Conservation (phyloP, 2,888 invertebrate genomes). For the Lydus trimaculatus region DNA sequence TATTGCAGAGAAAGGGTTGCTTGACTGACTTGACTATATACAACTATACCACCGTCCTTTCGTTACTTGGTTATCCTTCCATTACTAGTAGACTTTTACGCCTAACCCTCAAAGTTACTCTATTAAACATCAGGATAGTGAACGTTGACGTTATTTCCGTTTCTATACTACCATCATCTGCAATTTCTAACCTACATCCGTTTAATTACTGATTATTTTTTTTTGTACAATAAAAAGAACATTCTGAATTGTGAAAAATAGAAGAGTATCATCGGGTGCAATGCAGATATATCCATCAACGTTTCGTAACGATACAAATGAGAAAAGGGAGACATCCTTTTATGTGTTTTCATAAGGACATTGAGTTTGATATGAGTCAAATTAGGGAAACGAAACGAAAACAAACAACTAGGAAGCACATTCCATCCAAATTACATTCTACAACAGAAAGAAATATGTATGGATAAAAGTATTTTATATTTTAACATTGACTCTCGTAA, state of each 20-base stretch:
- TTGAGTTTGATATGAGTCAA: slow-evolving; percentile 18
- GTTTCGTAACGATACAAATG: background rate
- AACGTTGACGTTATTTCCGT: background rate
- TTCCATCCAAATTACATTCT: background rate
- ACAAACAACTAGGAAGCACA: background rate
- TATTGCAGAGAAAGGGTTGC: background rate
- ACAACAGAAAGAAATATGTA: background rate
- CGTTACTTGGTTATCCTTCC: slow-evolving; percentile 17
- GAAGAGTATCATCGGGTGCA: slow-evolving; percentile 1
- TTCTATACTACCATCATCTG: background rate
- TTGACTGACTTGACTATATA: background rate
- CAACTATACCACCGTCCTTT: slow-evolving; percentile 11
- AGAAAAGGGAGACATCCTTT: slow-evolving; percentile 11
- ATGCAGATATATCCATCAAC: slow-evolving; percentile 20
- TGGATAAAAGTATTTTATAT: background rate
- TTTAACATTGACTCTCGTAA: background rate
- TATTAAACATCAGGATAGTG: slow-evolving; percentile 15
- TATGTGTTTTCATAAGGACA: slow-evolving; percentile 24
- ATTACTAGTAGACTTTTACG: slow-evolving; percentile 17
- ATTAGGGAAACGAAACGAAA: background rate
- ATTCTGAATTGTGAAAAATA: background rate
- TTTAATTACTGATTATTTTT: slow-evolving; percentile 17
- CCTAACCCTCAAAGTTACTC: slow-evolving; percentile 12
- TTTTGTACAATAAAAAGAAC: background rate
- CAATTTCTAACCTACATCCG: slow-evolving; percentile 18